These are phyloP conservation scores for Ameiurus melas DNA, from an alignment of 2,113 vertebrate species.

Conservation along the genomic window DNA sequence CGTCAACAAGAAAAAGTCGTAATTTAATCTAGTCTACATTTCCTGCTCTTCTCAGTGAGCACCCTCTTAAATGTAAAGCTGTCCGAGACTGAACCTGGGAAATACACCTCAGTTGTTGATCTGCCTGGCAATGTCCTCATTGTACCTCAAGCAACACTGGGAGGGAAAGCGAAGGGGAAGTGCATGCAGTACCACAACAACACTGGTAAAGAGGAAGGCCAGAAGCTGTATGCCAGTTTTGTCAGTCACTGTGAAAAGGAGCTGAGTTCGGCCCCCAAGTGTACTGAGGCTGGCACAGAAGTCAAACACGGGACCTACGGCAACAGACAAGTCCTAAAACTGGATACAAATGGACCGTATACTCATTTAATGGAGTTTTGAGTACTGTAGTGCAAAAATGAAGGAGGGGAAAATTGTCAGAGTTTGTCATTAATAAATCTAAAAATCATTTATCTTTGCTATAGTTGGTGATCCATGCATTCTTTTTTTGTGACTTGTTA, in stretches of 20 bases:
- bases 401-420: background rate
- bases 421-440: background rate
- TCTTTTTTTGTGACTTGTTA: background rate
- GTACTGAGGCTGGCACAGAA: conserved; percentile 64
- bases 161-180: conserved; percentile 83
- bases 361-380: conserved; percentile 93
- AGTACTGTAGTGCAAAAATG: conserved; percentile 22
- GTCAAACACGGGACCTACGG: conserved; percentile 87
- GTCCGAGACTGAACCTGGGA: conserved; percentile 82
- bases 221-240: conserved; percentile 81
- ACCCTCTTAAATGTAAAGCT: conserved; percentile 84
- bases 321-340: conserved; percentile 87
- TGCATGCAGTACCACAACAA: conserved; percentile 93
- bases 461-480: background rate
- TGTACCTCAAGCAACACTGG: conserved; percentile 91
- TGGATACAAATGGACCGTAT: conserved; percentile 93
- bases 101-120: conserved; percentile 81
- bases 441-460: background rate
- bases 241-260: conserved; percentile 82
- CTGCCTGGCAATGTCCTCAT: conserved; percentile 86
- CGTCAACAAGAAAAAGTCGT: background rate
- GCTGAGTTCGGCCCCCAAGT: conserved; percentile 69
- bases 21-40: background rate
- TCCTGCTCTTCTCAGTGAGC: conserved; percentile 64
- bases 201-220: conserved; percentile 84